A percentile compares a stretch with the other conserved stretches of the same genome.
phyloP scores from a whole-genome alignment of 2,113 vertebrate species.

The Tyrannus savana region DNA sequence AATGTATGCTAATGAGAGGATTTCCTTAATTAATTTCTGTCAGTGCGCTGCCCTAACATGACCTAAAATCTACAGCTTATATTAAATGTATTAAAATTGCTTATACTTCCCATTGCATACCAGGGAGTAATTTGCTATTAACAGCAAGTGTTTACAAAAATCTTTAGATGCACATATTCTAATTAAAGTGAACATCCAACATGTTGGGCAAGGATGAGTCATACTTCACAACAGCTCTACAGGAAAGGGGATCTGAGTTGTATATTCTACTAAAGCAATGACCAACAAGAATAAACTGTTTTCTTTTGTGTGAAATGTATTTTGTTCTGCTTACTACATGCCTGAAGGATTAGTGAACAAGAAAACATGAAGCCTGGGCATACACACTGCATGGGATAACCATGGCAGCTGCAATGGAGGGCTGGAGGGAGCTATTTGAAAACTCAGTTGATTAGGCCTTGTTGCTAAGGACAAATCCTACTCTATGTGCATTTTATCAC shows the following conservation, averaged over 20 bases:
- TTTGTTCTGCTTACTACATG: neutral
- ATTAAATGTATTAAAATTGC: neutral
- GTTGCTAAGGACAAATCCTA: conserved; percentile 54
- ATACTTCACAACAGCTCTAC: conserved; percentile 13
- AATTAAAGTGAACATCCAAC: conserved; percentile 45
- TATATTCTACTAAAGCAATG: conserved; percentile 20
- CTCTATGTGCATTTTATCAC: conserved; percentile 47
- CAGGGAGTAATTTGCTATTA: conserved; percentile 16
- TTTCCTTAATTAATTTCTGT: conserved; percentile 30
- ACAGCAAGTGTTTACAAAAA: conserved; percentile 11
- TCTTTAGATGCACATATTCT: conserved; percentile 48
- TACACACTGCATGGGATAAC: neutral
- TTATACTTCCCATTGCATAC: neutral
- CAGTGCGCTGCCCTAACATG: neutral
- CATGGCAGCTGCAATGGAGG: neutral
- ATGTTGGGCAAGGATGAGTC: conserved; percentile 42
- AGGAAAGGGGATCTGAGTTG: conserved; percentile 19
- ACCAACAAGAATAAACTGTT: neutral
- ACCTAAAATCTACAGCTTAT: conserved; percentile 36
- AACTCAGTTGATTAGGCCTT: conserved; percentile 15
- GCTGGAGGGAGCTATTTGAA: neutral
- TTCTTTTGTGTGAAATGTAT: conserved; percentile 12
- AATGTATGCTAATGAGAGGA: conserved; percentile 1
- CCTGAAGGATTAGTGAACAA: neutral
- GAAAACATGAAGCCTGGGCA: neutral